These are phyloP conservation scores for Peucedramus taeniatus DNA, from an alignment of 2,113 vertebrate species.

Conservation along the genomic window DNA sequence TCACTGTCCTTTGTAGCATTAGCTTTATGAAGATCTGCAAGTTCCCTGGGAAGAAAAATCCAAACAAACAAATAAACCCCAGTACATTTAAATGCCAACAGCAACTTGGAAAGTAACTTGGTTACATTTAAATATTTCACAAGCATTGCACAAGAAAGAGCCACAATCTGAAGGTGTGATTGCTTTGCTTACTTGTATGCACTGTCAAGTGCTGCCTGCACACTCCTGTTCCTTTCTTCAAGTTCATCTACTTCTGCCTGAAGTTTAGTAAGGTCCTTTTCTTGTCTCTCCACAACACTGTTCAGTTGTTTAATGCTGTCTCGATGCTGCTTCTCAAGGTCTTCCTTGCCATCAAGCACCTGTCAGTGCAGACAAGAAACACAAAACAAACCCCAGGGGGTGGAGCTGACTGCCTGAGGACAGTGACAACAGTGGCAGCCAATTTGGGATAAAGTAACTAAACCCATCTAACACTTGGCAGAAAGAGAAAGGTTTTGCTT, in stretches of 20 bases:
- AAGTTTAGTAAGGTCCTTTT: constrained; percentile 83
- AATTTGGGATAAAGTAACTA: background rate
- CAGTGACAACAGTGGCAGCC: background rate
- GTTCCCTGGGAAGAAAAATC: constrained; percentile 75
- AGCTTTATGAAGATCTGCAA: constrained; percentile 91
- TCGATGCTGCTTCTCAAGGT: constrained; percentile 93
- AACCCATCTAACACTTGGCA: background rate
- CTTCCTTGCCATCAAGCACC: constrained; percentile 95
- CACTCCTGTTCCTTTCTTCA: constrained; percentile 88
- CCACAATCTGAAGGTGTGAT: background rate
- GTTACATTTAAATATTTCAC: background rate
- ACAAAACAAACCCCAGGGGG: background rate
- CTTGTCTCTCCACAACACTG: constrained; percentile 85
- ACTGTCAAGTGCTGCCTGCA: constrained; percentile 88
- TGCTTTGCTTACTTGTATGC: constrained; percentile 84
- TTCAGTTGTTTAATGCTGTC: constrained; percentile 95
- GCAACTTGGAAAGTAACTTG: background rate
- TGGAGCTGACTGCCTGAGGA: background rate
- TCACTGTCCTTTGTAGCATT: constrained; percentile 90
- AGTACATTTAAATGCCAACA: background rate
- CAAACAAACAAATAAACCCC: background rate
- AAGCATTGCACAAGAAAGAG: background rate
- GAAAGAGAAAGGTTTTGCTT: background rate
- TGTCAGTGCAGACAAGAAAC: constrained; percentile 34
- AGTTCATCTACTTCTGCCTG: constrained; percentile 83